phyloP scores from a whole-genome alignment of 2,113 vertebrate species.

The Ploceus nigricollis region DNA sequence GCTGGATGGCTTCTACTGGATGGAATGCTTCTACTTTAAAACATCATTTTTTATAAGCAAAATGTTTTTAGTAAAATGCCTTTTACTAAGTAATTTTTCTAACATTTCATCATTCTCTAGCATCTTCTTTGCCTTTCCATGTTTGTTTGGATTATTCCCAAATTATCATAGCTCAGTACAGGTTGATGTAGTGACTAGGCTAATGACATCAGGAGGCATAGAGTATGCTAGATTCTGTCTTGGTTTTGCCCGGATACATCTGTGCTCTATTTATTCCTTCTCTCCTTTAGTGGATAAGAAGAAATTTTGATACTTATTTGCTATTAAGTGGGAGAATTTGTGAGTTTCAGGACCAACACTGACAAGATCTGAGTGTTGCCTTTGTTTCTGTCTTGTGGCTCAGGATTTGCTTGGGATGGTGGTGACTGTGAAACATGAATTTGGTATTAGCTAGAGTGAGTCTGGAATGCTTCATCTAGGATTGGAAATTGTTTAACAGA shows the following conservation, averaged over 20 bases:
- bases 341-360: background rate
- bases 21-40: background rate
- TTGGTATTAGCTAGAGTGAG: background rate
- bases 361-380: background rate
- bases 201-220: background rate
- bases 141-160: background rate
- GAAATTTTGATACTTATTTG: background rate
- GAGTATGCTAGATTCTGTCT: background rate
- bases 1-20: background rate
- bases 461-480: background rate
- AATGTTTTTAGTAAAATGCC: background rate
- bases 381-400: background rate
- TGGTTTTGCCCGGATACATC: background rate
- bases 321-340: background rate
- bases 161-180: background rate
- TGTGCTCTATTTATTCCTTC: background rate
- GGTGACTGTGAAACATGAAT: background rate
- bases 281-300: background rate
- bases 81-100: background rate
- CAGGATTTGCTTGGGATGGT: background rate
- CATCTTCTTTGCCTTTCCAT: background rate
- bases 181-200: background rate
- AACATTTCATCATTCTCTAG: background rate
- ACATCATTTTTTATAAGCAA: background rate
- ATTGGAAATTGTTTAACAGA: background rate